Base-by-base conservation (phyloP, 2,113 vertebrate species). In the Ciconia stormi region DNA sequence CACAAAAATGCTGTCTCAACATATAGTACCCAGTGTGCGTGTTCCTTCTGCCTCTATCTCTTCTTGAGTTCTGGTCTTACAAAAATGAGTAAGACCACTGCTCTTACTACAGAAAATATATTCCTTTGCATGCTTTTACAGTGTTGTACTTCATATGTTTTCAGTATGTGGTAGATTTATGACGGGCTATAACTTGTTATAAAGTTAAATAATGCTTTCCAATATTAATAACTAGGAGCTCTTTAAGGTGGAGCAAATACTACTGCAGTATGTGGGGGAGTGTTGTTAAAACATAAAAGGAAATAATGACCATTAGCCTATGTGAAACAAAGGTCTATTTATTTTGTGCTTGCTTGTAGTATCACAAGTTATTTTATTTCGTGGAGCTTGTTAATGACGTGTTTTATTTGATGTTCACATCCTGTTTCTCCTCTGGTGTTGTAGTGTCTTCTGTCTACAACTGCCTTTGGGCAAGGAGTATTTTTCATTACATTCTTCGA, bases 381-480 rank as follows among this genome's bases (percentile, higher is more conserved):
- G 16, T 20, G 7, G 7, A 63, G 10, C 6, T 92, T 81, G 6
- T 56, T 77, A 70, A 63, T 0, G 3, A 16, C 0, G 1, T 12
- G 10, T 77, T 96, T 85, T 96, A 27, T 27, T 83, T 94, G 34
- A 53, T 40, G 13, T 42, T 85, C 3, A 67, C 27, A 63, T 79
- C 29, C 53, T 95, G 12, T 71, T 76, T 84, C 69, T 81, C 20
- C 22, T 87, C 36, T 36, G 59, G 12, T 90, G 5, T 22, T 58
- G 3, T 72, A 98, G 98, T 98, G 98, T 89, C 94, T 98, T 46
- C 95, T 98, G 71, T 98, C 98, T 70, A 98, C 98, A 67, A 98
- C 98, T 0, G 98, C 98, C 40, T 98, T 98, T 70, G 98, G 98
- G 42, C 98, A 98, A 86, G 98, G 98, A 93, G 92, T 98, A 26